Percentiles rank a stretch among this genome's conserved stretches.
Conservation (phyloP, 2,113 vertebrate species). For the Gnathonemus echidnorhynchus region DNA sequence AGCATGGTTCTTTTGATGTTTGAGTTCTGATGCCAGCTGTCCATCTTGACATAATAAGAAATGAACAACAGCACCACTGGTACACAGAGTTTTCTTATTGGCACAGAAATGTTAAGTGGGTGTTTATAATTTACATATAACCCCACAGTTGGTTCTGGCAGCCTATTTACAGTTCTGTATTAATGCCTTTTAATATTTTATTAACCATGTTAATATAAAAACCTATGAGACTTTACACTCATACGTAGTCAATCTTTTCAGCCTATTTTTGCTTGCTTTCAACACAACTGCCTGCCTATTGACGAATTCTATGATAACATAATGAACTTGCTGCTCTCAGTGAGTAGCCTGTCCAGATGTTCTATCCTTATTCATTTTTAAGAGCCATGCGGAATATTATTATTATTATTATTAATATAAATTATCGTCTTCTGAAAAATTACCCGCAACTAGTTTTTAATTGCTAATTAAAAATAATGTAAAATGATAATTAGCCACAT, state of each 20-base stretch:
- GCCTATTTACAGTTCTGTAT: background rate
- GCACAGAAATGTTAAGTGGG: background rate
- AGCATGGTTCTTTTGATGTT: background rate
- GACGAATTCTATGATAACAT: background rate
- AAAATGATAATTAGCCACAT: too few species aligned
- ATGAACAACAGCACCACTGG: background rate
- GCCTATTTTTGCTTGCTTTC: background rate
- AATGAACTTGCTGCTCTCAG: background rate
- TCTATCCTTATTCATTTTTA: background rate
- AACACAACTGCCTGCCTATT: background rate
- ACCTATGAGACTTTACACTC: background rate
- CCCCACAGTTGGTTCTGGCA: background rate
- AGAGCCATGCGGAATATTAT: background rate
- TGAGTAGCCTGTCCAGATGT: background rate
- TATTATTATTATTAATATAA: too few species aligned
- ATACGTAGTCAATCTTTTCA: background rate
- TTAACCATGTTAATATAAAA: background rate
- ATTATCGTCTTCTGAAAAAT: background rate
- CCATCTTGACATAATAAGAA: background rate
- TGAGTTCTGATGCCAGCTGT: background rate
- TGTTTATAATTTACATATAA: background rate
- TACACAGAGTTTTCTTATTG: background rate
- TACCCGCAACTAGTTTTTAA: too few species aligned
- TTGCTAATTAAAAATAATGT: background rate
- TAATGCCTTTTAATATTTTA: background rate